phyloP scores from a whole-genome alignment of 2,113 vertebrate genomes.

The Anhinga anhinga region DNA sequence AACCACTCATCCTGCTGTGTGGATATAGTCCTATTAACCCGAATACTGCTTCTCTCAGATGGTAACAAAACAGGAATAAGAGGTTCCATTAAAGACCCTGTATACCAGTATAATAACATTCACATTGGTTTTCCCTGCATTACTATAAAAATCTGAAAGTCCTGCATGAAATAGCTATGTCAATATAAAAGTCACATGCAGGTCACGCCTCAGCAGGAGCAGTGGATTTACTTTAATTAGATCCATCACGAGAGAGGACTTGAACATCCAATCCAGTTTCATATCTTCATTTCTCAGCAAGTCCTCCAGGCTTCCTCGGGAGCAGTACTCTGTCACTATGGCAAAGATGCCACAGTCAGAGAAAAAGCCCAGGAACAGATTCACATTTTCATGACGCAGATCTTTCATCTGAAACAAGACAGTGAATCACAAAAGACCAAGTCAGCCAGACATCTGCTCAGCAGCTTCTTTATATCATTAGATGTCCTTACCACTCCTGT shows the following conservation, averaged over 20 bases:
- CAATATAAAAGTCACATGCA: not conserved
- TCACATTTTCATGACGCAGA: slow-evolving; percentile 89
- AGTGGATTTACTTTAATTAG: slow-evolving; percentile 85
- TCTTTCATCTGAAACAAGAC: slow-evolving; percentile 85
- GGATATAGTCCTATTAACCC: too few species aligned
- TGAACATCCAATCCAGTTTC: slow-evolving; percentile 96
- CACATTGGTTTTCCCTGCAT: not conserved
- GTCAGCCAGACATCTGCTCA: not conserved
- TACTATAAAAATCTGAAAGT: not conserved
- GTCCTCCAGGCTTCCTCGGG: slow-evolving; percentile 89
- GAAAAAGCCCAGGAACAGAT: slow-evolving; percentile 90
- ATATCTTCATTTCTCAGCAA: slow-evolving; percentile 87
- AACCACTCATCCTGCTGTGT: not conserved
- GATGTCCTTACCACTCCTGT: not conserved
- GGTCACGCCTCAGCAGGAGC: not conserved
- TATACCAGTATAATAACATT: not conserved
- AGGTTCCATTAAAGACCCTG: not conserved
- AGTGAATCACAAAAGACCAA: not conserved
- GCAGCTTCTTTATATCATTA: not conserved
- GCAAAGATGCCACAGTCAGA: slow-evolving; percentile 84
- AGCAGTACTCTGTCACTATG: slow-evolving; percentile 89
- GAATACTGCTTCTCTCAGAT: not conserved
- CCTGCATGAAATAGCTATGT: not conserved
- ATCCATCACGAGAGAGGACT: slow-evolving; percentile 90
- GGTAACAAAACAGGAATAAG: not conserved